Conservation (phyloP, 2,797 vertebrate genomes). For the Sarcophilus harrisii region DNA sequence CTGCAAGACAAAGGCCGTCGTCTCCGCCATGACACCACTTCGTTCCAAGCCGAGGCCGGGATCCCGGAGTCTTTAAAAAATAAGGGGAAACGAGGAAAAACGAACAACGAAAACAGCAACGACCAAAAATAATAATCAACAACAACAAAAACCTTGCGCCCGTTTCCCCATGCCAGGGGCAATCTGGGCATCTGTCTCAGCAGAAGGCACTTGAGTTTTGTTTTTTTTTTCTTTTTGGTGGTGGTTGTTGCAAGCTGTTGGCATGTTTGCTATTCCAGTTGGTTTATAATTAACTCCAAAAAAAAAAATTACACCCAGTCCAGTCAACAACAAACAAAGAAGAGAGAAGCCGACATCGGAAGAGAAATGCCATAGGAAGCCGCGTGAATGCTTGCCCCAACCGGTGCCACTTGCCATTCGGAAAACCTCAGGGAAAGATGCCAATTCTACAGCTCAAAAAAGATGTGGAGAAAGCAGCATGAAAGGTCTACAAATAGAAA, state of each 20-base stretch:
- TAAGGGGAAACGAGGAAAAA: constrained; percentile 78
- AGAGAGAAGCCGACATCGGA: constrained; percentile 81
- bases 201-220: constrained; percentile 82
- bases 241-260: constrained; percentile 77
- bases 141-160: constrained; percentile 81
- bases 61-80: constrained; percentile 82
- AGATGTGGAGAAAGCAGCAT: constrained; percentile 66
- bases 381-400: constrained; percentile 78
- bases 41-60: constrained; percentile 84
- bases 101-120: constrained; percentile 82
- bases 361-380: constrained; percentile 83
- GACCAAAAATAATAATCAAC: constrained; percentile 78
- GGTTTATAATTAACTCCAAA: constrained; percentile 85
- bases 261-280: constrained; percentile 85
- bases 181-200: constrained; percentile 90
- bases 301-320: constrained; percentile 79
- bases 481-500: constrained; percentile 76
- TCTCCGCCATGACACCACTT: constrained; percentile 87
- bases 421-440: constrained; percentile 81
- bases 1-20: constrained; percentile 88
- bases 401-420: constrained; percentile 82
- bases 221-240: background rate
- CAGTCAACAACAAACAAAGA: constrained; percentile 87
- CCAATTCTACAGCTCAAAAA: constrained; percentile 79
- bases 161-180: constrained; percentile 86